Evolutionary conservation across 2,888 invertebrate genomes (phyloP).

Genomic region (Alloscopus bannaensis): DNA sequence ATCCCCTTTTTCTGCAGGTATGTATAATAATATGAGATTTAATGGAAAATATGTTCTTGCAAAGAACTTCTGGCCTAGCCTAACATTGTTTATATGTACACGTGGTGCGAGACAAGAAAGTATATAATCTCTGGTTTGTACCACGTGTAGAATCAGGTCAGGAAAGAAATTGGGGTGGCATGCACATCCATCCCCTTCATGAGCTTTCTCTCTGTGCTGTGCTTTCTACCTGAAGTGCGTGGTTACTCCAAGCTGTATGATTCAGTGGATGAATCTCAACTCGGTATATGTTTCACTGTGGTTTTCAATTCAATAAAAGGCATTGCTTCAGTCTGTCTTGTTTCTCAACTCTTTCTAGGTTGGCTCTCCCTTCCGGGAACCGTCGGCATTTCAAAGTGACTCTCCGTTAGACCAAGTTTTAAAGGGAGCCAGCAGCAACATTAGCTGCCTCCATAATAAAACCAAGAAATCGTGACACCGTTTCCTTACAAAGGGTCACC

Average conservation of each 20-base stretch:
- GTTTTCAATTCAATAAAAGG: neutral
- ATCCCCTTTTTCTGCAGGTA: constrained; percentile 70
- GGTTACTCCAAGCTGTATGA: constrained; percentile 69
- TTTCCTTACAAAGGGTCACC: too few species aligned
- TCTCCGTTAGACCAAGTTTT: constrained; percentile 66
- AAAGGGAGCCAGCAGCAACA: neutral
- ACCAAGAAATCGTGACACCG: too few species aligned
- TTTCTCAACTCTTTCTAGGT: constrained; percentile 23
- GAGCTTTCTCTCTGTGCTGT: constrained; percentile 64
- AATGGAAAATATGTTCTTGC: too few species aligned
- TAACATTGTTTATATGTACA: too few species aligned
- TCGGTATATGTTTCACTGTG: constrained; percentile 38
- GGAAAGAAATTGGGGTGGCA: constrained; percentile 67
- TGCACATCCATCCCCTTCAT: constrained; percentile 63
- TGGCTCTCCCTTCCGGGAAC: constrained; percentile 73
- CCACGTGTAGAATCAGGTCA: constrained; percentile 67
- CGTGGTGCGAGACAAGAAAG: too few species aligned
- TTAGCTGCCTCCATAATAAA: too few species aligned
- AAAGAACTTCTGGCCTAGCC: too few species aligned
- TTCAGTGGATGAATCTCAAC: constrained; percentile 50
- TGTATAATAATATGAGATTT: too few species aligned
- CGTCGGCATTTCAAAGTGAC: constrained; percentile 73
- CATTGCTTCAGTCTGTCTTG: neutral
- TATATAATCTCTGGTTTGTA: neutral
- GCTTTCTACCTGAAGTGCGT: constrained; percentile 69